Base-by-base conservation (phyloP, 2,113 vertebrate genomes). In the Lota lota region DNA sequence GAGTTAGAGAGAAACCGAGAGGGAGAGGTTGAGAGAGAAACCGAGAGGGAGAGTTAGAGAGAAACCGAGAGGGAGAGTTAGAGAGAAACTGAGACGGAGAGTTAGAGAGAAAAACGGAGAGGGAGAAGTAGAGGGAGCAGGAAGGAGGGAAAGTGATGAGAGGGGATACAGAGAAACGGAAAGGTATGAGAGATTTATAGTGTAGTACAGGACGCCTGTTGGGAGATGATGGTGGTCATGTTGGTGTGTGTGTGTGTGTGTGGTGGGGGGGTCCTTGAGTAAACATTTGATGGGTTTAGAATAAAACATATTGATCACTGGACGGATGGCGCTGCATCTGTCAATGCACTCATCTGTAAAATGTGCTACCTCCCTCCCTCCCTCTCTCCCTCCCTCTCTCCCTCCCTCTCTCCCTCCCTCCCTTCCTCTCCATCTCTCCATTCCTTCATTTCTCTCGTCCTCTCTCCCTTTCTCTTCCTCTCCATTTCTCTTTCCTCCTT, bases 261-360 rank as follows among this genome's bases (percentile, higher is more conserved):
- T 63, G 40, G 40, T 8, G 40, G 40, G 40, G 40, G 40, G 28
- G 28, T 69, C 72, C 73, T 75, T 72, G 59, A 72, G 75, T 79
- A 83, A 83, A 85, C 71, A 84, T 77, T 66, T 67, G 64, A 79
- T 63, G 19, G 73, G 70, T 81, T 79, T 79, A 58, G 83, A 86
- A 78, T 78, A 68, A 81, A 79, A 77, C 71, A 74, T 81, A 87
- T 89, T 83, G 88, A 92, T 89, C 73, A 67, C 68, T 64, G 78
- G 77, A 78, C 64, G 78, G 79, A 88, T 76, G 79, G 77, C 47
- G 28, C 63, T 8, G 58, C 68, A 76, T 82, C 76, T 82, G 83
- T 88, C 89, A 84, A 85, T 89, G 86, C 68, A 17, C 67, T 82
- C 85, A 90, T 92, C 84, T 87, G 81, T 79, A 68, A 83, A 87